Base-by-base conservation (phyloP, 2,113 vertebrate genomes). In the Cephalopterus ornatus region DNA sequence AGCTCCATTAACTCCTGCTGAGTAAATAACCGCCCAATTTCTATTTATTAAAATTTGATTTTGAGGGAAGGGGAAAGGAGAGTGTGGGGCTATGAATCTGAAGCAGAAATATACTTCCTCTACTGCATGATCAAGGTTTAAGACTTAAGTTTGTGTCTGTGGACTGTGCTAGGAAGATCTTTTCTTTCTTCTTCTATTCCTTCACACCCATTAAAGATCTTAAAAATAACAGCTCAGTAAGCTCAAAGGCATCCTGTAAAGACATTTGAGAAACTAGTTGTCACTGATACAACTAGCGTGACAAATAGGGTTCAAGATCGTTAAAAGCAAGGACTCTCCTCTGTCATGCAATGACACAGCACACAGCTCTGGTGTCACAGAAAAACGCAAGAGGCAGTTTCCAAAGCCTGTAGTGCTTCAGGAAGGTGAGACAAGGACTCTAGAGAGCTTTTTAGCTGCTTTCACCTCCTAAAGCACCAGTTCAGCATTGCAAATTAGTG, bases 1-100 rank as follows among this genome's bases (percentile, higher is more conserved):
- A 79, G 24, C 41, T 93, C 53, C 47, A 89, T 78, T 89, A 78
- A 83, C 49, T 93, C 46, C 75, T 85, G 37, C 67, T 86, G 88
- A 70, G 63, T 90, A 94, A 95, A 95, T 76, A 94, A 76, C 33
- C 6, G 1, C 18, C 39, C 84, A 83, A 76, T 68, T 50, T 27
- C 41, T 85, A 42, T 93, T 93, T 92, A 75, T 85, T 90, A 72
- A 41, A 73, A 70, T 76, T 88, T 76, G 61, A 2, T 86, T 93
- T 90, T 88, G 46, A 92, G 63, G 59, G 33, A 82, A 77, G 17
- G 44, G 26, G n/a, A 76, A 24, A 78, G 11, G 16, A 80, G 11
- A 77, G n/a, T 46, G n/a, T 46, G 52, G 11, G 46, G 3, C 24
- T 84, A 20, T 84, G 92, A 88, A 91, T 77, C 14, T 91, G 75